Conservation (phyloP, 2,797 vertebrate species). For the Remorina albescens region DNA sequence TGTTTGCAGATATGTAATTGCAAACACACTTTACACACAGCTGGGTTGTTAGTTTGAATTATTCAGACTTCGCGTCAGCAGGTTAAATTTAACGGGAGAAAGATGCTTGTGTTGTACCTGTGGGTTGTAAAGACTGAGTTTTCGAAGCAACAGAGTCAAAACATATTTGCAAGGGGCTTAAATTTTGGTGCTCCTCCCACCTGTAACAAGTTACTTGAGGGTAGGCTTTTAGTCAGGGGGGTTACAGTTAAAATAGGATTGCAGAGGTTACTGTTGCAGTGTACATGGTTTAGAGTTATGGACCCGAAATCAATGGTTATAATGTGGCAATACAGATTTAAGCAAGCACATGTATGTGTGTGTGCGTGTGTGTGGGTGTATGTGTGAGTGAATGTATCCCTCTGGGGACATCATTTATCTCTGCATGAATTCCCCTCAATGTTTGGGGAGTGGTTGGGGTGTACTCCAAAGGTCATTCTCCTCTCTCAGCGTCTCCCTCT, state of each 20-base stretch:
- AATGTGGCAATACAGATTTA: background rate
- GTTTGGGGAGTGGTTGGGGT: constrained; percentile 47
- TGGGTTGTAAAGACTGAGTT: background rate
- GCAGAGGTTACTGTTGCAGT: background rate
- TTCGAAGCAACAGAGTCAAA: background rate
- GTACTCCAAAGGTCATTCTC: constrained; percentile 37
- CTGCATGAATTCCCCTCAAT: constrained; percentile 42
- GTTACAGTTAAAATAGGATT: constrained; percentile 21
- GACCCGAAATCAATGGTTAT: constrained; percentile 21
- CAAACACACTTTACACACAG: constrained; percentile 75
- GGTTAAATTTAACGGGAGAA: constrained; percentile 48
- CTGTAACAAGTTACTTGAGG: background rate
- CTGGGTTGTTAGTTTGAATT: constrained; percentile 69
- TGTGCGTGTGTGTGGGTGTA: constrained; percentile 5
- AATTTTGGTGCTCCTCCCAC: background rate
- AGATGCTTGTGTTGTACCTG: constrained; percentile 5
- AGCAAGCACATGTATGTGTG: background rate
- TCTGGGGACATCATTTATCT: constrained; percentile 60
- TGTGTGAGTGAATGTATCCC: constrained; percentile 20
- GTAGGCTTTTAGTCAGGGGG: background rate
- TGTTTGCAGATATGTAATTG: constrained; percentile 76
- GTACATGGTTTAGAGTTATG: constrained; percentile 27
- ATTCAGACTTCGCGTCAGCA: constrained; percentile 48
- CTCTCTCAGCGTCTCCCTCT: constrained; percentile 32
- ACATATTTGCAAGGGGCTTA: background rate